Evolutionary conservation across 2,888 invertebrate genomes (phyloP), one percentile per base, ranked within the genome.

Genomic region (Leistus spinibarbis): DNA sequence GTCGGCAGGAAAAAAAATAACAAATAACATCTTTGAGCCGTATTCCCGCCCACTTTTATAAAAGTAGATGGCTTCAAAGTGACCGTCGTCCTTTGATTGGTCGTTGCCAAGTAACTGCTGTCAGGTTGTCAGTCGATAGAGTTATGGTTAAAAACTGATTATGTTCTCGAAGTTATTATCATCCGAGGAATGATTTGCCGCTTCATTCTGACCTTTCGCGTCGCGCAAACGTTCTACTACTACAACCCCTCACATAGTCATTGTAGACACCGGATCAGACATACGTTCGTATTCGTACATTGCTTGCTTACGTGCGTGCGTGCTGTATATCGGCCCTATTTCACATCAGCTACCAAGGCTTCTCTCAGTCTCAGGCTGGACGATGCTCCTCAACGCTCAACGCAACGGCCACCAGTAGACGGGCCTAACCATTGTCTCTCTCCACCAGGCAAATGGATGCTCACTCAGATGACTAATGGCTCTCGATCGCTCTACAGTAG

Each of bases 21-120:
- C 81, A 81, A 81, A 81, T 81, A 81, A 67, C 67, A 81, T 81
- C 79, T 79, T 73, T 79, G 79, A 80, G 77, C 80, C 78, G 78
- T 78, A 80, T 80, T 77, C 77, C 81, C 81, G 81, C 81, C 82
- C 80, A 81, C 80, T 81, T 81, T 80, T 80, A 79, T 80, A 80
- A 78, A 77, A 79, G 76, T 77, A 77, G 76, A 77, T 79, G 79
- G 78, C 78, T 79, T 78, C 77, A 79, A 79, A 79, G 79, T 77
- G 79, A 79, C 79, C 80, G 79, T 81, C 78, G 77, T 79, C 77
- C 79, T 79, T 78, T 79, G 78, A 81, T 80, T 80, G 80, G 80
- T 79, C 77, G 78, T 79, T 79, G 78, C 79, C 80, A 73, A 67
- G 73, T 73, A 67, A 73, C 67, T 73, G 73, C 73, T 67, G 73